A percentile compares a stretch with the other conserved stretches of the same genome.
Conservation (phyloP, 2,888 invertebrate genomes). For the Stenichneumon culpator region DNA sequence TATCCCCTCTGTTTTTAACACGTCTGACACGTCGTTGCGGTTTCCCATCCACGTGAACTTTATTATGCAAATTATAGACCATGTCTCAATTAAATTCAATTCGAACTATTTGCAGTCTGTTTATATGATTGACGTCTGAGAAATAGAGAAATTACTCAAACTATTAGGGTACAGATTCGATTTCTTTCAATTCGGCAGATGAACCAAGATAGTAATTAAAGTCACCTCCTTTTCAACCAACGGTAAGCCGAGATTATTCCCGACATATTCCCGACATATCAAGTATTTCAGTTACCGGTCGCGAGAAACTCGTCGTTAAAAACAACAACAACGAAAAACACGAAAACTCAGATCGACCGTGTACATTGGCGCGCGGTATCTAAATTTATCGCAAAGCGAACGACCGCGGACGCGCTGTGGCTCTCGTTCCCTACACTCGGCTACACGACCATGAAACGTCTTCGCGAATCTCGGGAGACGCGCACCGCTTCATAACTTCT, state of each 20-base stretch:
- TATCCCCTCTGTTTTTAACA: background rate
- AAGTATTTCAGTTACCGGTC: conserved; percentile 51
- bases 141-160: too few relatives aligned
- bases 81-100: background rate
- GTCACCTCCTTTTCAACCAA: background rate
- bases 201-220: background rate
- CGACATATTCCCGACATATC: conserved; percentile 45
- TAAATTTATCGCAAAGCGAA: conserved; percentile 66
- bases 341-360: conserved; percentile 27
- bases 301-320: conserved; percentile 19
- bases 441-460: conserved; percentile 65
- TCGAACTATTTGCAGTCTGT: too few relatives aligned
- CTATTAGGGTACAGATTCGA: too few relatives aligned
- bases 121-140: too few relatives aligned
- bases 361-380: conserved; percentile 41
- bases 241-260: background rate
- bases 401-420: conserved; percentile 52
- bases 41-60: background rate
- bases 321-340: conserved; percentile 16
- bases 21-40: background rate
- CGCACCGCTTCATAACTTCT: conserved; percentile 55
- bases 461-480: conserved; percentile 59
- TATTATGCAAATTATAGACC: background rate
- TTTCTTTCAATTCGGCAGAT: background rate
- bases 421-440: conserved; percentile 45